Evolutionary conservation across 1,140 invertebrate species (phyloP), one percentile per base, ranked within the genome.

Genomic region (Manduca sexta): DNA sequence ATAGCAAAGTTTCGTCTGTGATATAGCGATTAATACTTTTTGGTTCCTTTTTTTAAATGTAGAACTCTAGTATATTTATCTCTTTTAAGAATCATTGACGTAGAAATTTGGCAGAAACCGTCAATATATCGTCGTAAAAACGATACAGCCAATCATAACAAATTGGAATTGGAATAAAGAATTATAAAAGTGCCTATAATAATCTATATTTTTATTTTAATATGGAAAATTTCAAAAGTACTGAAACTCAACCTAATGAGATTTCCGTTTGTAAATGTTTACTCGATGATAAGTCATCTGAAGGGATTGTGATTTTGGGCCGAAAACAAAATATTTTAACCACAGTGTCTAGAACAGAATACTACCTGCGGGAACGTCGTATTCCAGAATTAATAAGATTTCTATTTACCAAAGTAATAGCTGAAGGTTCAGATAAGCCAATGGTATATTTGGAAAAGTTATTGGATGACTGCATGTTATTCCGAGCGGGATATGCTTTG

Each of bases 381-480:
- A 84, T 84, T 42, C 69, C 72, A 30, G 74, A 81, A 57, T 52
- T 84, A 26, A 69, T 84, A 39, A 54, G 68, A 37, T 80, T 74
- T 56, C 44, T 84, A 2, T 45, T 81, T 8, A 71, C 74, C 4
- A 81, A 78, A 62, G 30, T 84, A 41, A 41, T 84, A 38, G 47
- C 73, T n/a, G 50, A 73, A 18, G 40, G 45, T 29, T 59, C 72
- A 2, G 40, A 65, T 29, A 70, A 74, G 21, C 74, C 76, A 5
- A 41, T 73, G n/a, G 14, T 43, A 31, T 81, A 63, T 63, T 47
- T 80, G 10, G 71, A 75, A 56, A 69, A 74, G 41, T 40, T 84
- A 43, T 48, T 84, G 3, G 69, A 78, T 56, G 72, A 81, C 37
- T 81, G 74, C 43, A 84, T 84, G 77, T 43, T 78, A 11, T 84